A percentile compares a stretch with the other conserved stretches of the same genome.
These are phyloP conservation scores for Polypterus senegalus DNA, from an alignment of 2,113 vertebrate genomes.

Conservation along the genomic window DNA sequence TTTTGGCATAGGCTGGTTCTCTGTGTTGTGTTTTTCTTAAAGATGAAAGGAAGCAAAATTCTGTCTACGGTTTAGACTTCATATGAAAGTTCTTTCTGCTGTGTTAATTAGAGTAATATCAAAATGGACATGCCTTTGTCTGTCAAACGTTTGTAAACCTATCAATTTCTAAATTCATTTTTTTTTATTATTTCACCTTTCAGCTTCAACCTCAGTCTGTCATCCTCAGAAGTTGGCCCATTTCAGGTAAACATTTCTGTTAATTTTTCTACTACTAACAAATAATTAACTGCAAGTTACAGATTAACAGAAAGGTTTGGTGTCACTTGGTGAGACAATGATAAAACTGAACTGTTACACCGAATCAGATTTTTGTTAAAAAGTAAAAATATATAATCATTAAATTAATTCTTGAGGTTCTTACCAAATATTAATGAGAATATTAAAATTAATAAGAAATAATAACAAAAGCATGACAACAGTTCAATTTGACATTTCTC, in stretches of 20 bases:
- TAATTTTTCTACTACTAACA: not conserved
- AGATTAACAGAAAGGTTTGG: not conserved
- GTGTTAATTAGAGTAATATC: not conserved
- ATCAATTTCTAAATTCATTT: too few relatives aligned
- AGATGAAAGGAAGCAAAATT: too few relatives aligned
- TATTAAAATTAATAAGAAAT: too few relatives aligned
- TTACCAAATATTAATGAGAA: too few relatives aligned
- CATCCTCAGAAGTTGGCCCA: conserved; percentile 24
- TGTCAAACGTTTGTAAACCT: too few relatives aligned
- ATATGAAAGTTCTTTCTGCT: not conserved
- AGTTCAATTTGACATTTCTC: too few relatives aligned
- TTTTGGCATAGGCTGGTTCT: not conserved
- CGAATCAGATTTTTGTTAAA: not conserved
- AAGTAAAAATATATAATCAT: not conserved
- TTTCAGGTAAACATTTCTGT: conserved; percentile 30
- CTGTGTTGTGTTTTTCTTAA: not conserved
- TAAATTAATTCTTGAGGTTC: not conserved
- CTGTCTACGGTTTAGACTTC: not conserved
- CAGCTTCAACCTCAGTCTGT: conserved; percentile 33
- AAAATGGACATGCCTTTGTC: not conserved
- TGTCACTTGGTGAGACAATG: not conserved
- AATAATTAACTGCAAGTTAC: not conserved
- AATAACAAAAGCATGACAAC: too few relatives aligned
- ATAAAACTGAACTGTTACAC: not conserved
- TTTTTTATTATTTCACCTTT: not conserved